These are phyloP conservation scores for Cybosia mesomella DNA, from an alignment of 2,888 invertebrate species.

Conservation along the genomic window DNA sequence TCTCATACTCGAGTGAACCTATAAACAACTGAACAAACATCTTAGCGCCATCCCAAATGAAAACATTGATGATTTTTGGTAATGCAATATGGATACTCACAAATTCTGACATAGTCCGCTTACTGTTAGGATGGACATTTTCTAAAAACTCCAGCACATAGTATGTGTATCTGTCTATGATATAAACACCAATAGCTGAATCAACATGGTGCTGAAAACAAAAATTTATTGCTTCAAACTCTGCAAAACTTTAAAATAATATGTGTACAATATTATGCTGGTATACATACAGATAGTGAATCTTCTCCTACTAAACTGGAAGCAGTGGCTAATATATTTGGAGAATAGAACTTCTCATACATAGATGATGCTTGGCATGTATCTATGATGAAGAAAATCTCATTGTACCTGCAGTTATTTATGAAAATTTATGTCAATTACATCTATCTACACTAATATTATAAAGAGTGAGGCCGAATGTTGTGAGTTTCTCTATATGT, in stretches of 20 bases:
- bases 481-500: too few species aligned
- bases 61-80: not conserved
- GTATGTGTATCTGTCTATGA: constrained; percentile 99
- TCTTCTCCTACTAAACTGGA: constrained; percentile 99
- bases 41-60: too few species aligned
- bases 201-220: constrained; percentile 97
- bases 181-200: constrained; percentile 99
- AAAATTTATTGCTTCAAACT: not conserved
- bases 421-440: too few species aligned
- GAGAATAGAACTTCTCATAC: constrained; percentile 99
- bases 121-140: constrained; percentile 94
- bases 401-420: constrained; percentile 92
- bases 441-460: too few species aligned
- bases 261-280: not conserved
- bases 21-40: too few species aligned
- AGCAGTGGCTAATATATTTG: constrained; percentile 98
- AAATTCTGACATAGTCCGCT: constrained; percentile 97
- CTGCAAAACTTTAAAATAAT: not conserved
- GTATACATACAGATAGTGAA: constrained; percentile 93
- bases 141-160: constrained; percentile 98
- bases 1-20: too few species aligned
- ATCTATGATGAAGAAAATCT: constrained; percentile 99
- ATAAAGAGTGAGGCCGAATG: too few species aligned
- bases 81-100: constrained; percentile 87
- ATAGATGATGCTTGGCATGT: constrained; percentile 99